Evolutionary conservation across 1,140 invertebrate species (phyloP).

Genomic region (Samia ricini): DNA sequence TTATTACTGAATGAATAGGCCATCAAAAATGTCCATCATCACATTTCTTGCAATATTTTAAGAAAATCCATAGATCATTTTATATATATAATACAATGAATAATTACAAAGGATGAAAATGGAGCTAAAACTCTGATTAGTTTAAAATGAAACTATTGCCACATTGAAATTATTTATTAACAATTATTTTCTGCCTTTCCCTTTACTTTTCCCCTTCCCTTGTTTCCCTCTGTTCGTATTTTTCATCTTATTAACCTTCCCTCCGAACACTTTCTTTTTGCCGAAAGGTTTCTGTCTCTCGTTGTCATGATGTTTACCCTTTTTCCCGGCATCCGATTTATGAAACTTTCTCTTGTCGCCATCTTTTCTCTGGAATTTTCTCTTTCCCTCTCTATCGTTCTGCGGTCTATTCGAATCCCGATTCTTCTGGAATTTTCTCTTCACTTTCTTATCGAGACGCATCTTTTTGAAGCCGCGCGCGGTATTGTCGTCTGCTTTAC

Average conservation of each 20-base stretch:
- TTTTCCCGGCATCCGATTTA: slow-evolving; percentile 22
- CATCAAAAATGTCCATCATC: too few species aligned
- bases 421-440: slow-evolving; percentile 57
- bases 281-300: slow-evolving; percentile 25
- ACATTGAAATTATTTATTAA: neutral
- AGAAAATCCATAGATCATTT: too few species aligned
- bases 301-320: slow-evolving; percentile 21
- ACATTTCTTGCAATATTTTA: too few species aligned
- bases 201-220: slow-evolving; percentile 37
- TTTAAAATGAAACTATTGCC: neutral
- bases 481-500: slow-evolving; percentile 50
- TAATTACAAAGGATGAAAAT: too few species aligned
- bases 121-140: too few species aligned
- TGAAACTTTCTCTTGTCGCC: slow-evolving; percentile 33
- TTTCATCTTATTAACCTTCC: slow-evolving; percentile 60
- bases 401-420: slow-evolving; percentile 32
- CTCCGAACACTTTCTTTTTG: slow-evolving; percentile 62
- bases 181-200: slow-evolving; percentile 33
- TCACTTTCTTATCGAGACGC: slow-evolving; percentile 61
- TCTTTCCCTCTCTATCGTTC: slow-evolving; percentile 39
- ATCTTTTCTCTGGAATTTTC: slow-evolving; percentile 37
- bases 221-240: slow-evolving; percentile 30
- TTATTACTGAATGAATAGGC: too few species aligned
- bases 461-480: slow-evolving; percentile 67
- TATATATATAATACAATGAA: too few species aligned